Conservation (phyloP, 2,797 vertebrate genomes). For the Lutjanus argentimaculatus region DNA sequence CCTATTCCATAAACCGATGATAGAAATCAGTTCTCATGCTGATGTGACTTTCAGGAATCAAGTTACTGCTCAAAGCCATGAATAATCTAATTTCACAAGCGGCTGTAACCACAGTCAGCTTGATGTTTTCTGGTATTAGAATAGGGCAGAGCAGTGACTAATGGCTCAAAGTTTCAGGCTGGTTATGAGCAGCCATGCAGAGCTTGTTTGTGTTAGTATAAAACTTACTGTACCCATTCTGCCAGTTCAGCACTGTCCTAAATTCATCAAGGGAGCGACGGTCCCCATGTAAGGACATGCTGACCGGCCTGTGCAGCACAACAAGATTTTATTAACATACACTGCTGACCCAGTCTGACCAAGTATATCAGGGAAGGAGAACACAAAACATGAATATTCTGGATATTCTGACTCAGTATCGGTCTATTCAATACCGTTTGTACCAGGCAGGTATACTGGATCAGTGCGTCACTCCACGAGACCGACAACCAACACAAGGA, state of each 20-base stretch:
- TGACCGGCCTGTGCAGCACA: slow-evolving; percentile 42
- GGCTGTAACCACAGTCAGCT: not conserved
- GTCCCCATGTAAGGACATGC: slow-evolving; percentile 64
- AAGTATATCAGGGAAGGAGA: not conserved
- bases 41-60: not conserved
- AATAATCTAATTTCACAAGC: not conserved
- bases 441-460: not conserved
- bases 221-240: slow-evolving; percentile 65
- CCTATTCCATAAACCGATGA: not conserved
- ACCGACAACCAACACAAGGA: not conserved
- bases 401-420: not conserved
- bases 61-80: not conserved
- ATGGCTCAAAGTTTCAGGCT: not conserved
- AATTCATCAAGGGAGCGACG: slow-evolving; percentile 58
- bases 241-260: slow-evolving; percentile 61
- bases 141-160: not conserved
- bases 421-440: not conserved
- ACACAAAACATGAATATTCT: not conserved
- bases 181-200: slow-evolving; percentile 29
- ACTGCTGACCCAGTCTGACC: slow-evolving; percentile 13
- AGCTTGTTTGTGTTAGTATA: slow-evolving; percentile 54
- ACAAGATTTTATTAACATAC: slow-evolving; percentile 36
- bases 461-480: not conserved
- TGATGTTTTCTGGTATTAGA: not conserved
- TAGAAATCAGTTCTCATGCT: not conserved